Percentiles rank a stretch among this genome's conserved stretches.
These are phyloP conservation scores for Platorchestia sp. DNA, from an alignment of 1,140 invertebrate genomes.

Conservation along the genomic window DNA sequence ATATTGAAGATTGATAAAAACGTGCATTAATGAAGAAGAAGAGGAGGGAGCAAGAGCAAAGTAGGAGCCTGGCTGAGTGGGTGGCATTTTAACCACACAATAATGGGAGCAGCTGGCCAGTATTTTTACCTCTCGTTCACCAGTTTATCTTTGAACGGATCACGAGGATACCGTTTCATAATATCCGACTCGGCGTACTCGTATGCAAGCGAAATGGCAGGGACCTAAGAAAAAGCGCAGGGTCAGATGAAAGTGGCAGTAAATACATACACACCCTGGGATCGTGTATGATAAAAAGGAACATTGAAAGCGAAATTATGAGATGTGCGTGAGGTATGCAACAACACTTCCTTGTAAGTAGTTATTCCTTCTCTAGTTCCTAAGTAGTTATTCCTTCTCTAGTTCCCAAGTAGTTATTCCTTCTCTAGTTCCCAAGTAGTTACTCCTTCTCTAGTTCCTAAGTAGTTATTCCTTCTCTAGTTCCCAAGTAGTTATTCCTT, in stretches of 20 bases:
- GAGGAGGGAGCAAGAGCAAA: not conserved
- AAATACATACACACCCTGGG: not conserved
- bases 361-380: too few relatives aligned
- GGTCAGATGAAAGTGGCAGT: not conserved
- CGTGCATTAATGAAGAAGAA: not conserved
- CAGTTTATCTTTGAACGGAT: conserved; percentile 78
- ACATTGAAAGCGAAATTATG: not conserved
- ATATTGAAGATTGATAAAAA: not conserved
- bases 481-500: too few relatives aligned
- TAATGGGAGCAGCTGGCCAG: not conserved
- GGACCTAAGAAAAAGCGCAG: conserved; percentile 73
- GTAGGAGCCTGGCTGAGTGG: not conserved
- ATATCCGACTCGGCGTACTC: conserved; percentile 80
- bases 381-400: too few relatives aligned
- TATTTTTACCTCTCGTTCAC: conserved; percentile 69
- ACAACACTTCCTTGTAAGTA: not conserved
- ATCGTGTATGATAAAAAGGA: not conserved
- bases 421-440: too few relatives aligned
- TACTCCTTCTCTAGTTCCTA: too few relatives aligned
- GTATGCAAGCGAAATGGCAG: conserved; percentile 81
- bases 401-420: too few relatives aligned
- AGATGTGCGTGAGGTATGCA: not conserved
- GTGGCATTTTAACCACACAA: not conserved
- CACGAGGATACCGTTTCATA: conserved; percentile 79
- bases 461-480: too few relatives aligned